phyloP scores from a whole-genome alignment of 2,888 invertebrate species.

The Bombylius discolor region DNA sequence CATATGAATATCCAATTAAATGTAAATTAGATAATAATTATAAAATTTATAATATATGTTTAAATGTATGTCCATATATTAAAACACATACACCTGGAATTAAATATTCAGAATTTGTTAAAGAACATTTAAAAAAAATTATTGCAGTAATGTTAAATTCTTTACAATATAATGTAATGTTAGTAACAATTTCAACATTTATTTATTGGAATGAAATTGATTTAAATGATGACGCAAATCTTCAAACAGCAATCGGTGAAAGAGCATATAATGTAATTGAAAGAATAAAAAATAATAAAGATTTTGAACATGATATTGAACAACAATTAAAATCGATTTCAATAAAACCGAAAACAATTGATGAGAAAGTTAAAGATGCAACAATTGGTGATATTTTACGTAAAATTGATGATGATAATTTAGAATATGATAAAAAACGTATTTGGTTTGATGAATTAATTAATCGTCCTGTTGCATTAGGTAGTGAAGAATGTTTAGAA shows the following conservation, averaged over 20 bases:
- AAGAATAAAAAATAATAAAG: conserved; percentile 19
- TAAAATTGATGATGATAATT: conserved; percentile 12
- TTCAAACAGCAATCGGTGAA: conserved; percentile 24
- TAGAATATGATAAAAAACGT: conserved; percentile 2
- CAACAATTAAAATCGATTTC: conserved; percentile 21
- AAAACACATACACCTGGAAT: neutral
- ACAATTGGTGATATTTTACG: conserved; percentile 24
- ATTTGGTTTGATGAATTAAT: conserved; percentile 22
- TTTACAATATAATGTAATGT: conserved; percentile 24
- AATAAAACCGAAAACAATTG: conserved; percentile 22
- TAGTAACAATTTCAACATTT: conserved; percentile 24
- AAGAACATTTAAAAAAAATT: conserved; percentile 21
- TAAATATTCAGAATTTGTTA: conserved; percentile 11
- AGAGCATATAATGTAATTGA: conserved; percentile 20
- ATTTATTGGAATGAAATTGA: conserved; percentile 28
- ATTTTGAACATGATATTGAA: conserved; percentile 22
- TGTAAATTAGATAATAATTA: conserved; percentile 13
- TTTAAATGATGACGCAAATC: conserved; percentile 17
- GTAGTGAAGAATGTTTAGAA: conserved; percentile 26
- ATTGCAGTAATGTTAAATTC: conserved; percentile 22
- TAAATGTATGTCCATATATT: conserved; percentile 9
- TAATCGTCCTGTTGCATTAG: conserved; percentile 19
- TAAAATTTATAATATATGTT: conserved; percentile 20
- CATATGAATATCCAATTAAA: conserved; percentile 13
- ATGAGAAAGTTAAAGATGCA: conserved; percentile 20